Conservation (phyloP, 2,797 vertebrate species). For the Danio albolineatus region DNA sequence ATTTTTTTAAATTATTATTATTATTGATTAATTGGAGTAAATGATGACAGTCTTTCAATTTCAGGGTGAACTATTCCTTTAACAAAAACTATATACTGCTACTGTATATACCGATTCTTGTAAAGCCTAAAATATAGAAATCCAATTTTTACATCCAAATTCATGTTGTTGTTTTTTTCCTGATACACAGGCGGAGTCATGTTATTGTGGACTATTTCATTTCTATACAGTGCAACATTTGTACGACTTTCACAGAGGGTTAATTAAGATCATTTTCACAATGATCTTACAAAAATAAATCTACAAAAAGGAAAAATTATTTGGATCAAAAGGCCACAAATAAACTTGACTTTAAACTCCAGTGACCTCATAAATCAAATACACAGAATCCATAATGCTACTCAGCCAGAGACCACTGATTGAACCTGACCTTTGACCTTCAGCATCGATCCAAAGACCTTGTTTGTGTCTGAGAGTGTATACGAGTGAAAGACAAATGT, state of each 20-base stretch:
- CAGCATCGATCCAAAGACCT: slow-evolving; percentile 40
- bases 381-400: slow-evolving; percentile 8
- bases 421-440: slow-evolving; percentile 53
- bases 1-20: too few relatives aligned
- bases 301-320: background rate
- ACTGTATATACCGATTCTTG: background rate
- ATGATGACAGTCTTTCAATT: too few relatives aligned
- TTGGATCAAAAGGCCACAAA: slow-evolving; percentile 49
- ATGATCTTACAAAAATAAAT: slow-evolving; percentile 5
- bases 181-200: background rate
- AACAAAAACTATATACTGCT: background rate
- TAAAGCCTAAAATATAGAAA: background rate
- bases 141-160: background rate
- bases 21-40: too few relatives aligned
- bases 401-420: slow-evolving; percentile 39
- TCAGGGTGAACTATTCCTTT: too few relatives aligned
- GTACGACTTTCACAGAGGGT: background rate
- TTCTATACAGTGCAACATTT: background rate
- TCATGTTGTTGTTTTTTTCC: background rate
- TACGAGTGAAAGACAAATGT: slow-evolving; percentile 5
- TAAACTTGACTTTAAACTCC: slow-evolving; percentile 53
- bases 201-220: background rate
- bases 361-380: slow-evolving; percentile 46
- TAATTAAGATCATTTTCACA: background rate
- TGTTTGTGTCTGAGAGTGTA: background rate